These are phyloP conservation scores for Peucedramus taeniatus DNA, from an alignment of 2,113 vertebrate species.

Conservation along the genomic window DNA sequence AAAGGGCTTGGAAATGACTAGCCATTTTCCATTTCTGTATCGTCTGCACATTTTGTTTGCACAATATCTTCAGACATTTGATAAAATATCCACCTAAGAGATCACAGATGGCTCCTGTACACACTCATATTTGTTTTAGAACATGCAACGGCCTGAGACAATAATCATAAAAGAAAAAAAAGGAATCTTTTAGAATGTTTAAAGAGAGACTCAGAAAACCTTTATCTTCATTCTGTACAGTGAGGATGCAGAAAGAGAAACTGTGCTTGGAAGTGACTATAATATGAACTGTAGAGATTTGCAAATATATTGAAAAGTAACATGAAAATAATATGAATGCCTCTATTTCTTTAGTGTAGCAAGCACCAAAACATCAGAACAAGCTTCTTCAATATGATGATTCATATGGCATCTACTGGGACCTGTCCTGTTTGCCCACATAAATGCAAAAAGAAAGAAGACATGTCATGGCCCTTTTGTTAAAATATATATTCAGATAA, in stretches of 20 bases:
- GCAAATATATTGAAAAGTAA: neutral
- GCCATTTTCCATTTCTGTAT: neutral
- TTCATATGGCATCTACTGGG: neutral
- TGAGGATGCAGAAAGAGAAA: neutral
- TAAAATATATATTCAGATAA: neutral
- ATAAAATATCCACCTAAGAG: neutral
- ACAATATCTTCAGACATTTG: neutral
- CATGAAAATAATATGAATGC: neutral
- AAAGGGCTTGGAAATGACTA: neutral
- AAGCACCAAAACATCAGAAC: neutral
- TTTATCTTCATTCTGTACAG: neutral
- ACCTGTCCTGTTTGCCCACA: neutral
- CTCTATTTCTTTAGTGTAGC: neutral
- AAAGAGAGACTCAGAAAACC: neutral
- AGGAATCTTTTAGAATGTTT: neutral
- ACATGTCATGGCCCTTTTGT: neutral
- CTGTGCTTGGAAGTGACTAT: neutral
- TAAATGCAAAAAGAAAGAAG: neutral
- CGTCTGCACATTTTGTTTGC: neutral
- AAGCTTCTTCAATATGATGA: neutral
- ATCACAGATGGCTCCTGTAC: neutral
- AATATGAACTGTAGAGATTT: neutral
- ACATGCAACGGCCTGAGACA: neutral
- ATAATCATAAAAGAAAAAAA: neutral
- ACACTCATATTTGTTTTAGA: neutral